Evolutionary conservation across 1,140 invertebrate genomes (phyloP).

Genomic region (Cydia amplana): DNA sequence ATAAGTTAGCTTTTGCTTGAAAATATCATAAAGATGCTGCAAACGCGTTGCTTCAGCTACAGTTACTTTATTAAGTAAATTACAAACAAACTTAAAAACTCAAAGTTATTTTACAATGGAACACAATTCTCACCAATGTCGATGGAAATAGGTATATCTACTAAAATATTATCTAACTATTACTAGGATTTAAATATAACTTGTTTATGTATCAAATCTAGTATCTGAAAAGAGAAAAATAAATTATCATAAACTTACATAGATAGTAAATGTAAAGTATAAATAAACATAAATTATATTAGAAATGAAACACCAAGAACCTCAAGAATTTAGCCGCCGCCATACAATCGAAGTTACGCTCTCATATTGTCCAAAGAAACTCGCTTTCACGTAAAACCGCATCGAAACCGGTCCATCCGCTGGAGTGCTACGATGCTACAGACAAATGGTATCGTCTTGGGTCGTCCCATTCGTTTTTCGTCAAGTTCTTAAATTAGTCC

Average conservation of each 20-base stretch:
- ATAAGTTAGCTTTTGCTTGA: too few relatives aligned
- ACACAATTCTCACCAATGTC: conserved; percentile 14
- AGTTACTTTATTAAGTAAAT: not conserved
- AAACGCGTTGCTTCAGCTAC: conserved; percentile 27
- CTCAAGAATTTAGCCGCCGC: too few relatives aligned
- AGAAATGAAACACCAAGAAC: too few relatives aligned
- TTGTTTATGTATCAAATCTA: conserved; percentile 42
- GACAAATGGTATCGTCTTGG: too few relatives aligned
- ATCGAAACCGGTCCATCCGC: too few relatives aligned
- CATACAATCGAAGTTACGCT: too few relatives aligned
- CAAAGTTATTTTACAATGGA: not conserved
- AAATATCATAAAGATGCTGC: not conserved
- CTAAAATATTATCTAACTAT: not conserved
- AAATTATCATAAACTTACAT: conserved; percentile 45
- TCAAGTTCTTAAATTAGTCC: too few relatives aligned
- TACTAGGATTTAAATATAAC: not conserved
- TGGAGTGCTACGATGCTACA: too few relatives aligned
- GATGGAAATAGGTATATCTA: not conserved
- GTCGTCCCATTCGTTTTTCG: too few relatives aligned
- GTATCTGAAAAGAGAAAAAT: conserved; percentile 72
- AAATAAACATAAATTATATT: conserved; percentile 9
- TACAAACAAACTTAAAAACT: conserved; percentile 8
- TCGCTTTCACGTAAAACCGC: too few relatives aligned
- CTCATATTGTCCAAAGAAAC: too few relatives aligned
- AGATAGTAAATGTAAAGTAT: conserved; percentile 34